These are phyloP conservation scores for Pseudococcus jackbeardsleyi DNA, from an alignment of 2,888 invertebrate species.

Conservation along the genomic window DNA sequence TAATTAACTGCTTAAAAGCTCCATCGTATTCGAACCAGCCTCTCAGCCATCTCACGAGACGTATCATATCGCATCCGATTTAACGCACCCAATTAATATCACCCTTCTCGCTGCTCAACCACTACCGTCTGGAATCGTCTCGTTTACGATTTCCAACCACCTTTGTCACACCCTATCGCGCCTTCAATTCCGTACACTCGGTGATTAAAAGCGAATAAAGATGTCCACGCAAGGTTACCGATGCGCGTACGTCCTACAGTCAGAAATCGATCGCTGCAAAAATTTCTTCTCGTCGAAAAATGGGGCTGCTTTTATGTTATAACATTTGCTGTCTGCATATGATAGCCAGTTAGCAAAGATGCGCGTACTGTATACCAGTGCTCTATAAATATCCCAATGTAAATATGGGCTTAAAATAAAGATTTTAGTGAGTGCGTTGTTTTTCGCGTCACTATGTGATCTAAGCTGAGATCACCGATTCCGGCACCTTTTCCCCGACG, in stretches of 20 bases:
- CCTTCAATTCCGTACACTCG: slow-evolving; percentile 22
- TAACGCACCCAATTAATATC: background rate
- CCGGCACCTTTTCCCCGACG: background rate
- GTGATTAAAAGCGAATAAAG: slow-evolving; percentile 23
- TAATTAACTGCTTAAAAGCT: background rate
- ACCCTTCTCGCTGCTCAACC: background rate
- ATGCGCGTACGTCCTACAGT: slow-evolving; percentile 58
- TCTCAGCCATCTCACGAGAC: background rate
- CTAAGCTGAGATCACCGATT: slow-evolving; percentile 8
- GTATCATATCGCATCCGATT: background rate
- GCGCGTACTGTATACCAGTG: slow-evolving; percentile 46
- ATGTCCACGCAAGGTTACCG: slow-evolving; percentile 54
- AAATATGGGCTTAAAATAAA: slow-evolving; percentile 58
- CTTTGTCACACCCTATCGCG: slow-evolving; percentile 54
- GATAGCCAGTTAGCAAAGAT: slow-evolving; percentile 55
- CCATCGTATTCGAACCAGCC: background rate
- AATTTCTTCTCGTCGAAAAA: slow-evolving; percentile 6
- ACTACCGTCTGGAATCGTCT: background rate
- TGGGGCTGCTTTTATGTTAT: background rate
- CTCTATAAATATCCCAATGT: slow-evolving; percentile 61
- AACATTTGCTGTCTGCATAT: slow-evolving; percentile 15
- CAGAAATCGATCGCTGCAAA: slow-evolving; percentile 58
- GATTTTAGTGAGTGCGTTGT: slow-evolving; percentile 15
- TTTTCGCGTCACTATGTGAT: slow-evolving; percentile 60
- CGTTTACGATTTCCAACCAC: slow-evolving; percentile 3